These are phyloP conservation scores for Drosophila bunnanda DNA, from an alignment of 2,888 invertebrate species.

Conservation along the genomic window DNA sequence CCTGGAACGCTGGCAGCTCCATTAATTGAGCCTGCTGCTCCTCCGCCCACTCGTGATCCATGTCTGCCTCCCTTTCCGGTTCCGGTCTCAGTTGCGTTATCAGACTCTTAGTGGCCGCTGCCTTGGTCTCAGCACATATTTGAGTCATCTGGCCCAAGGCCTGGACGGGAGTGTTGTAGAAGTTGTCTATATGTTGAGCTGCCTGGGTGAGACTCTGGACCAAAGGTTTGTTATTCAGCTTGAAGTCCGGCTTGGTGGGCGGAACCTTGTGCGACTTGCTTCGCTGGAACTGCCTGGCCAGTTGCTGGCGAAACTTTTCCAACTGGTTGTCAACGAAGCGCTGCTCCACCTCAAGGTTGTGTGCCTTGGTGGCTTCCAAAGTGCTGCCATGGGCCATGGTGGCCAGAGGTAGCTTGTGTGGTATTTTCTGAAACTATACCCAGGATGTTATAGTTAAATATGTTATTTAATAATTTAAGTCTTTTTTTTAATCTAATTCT, in stretches of 20 bases:
- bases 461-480: background rate
- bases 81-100: constrained; percentile 51
- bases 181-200: constrained; percentile 78
- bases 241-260: constrained; percentile 69
- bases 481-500: background rate
- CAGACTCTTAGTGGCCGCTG: constrained; percentile 54
- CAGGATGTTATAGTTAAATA: background rate
- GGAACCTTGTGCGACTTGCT: constrained; percentile 50
- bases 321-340: constrained; percentile 83
- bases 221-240: constrained; percentile 73
- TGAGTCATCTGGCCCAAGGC: constrained; percentile 67
- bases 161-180: constrained; percentile 80
- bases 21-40: constrained; percentile 19
- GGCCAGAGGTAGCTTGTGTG: constrained; percentile 73
- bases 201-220: constrained; percentile 78
- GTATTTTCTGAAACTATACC: constrained; percentile 76
- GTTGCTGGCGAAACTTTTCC: constrained; percentile 81
- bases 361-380: constrained; percentile 77
- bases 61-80: constrained; percentile 58
- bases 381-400: constrained; percentile 73
- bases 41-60: constrained; percentile 55
- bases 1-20: background rate
- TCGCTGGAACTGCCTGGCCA: constrained; percentile 71
- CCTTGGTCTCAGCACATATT: constrained; percentile 60
- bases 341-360: constrained; percentile 82